Base-by-base conservation (phyloP, 2,797 vertebrate species). In the Melanogrammus aeglefinus region DNA sequence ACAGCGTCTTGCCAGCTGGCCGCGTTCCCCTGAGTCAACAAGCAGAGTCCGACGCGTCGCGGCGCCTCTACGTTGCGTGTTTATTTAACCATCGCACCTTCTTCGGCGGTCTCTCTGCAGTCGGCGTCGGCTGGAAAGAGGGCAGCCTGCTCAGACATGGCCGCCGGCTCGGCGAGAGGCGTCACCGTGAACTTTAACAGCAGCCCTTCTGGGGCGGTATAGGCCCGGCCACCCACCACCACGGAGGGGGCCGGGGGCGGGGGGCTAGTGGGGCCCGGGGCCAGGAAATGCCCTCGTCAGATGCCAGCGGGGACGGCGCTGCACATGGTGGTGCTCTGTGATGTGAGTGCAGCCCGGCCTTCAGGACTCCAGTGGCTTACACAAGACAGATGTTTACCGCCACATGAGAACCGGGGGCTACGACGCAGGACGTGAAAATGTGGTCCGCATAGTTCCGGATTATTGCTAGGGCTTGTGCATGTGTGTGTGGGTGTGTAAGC, bases 171-270 rank as follows among this genome's bases (percentile, higher is more conserved):
- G 81, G 83, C 78, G 21, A 84, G 82, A 90, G 80, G 80, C 88
- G 88, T 72, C 77, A 89, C 89, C 84, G 44, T 91, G 86, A 91
- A 88, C 84, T 91, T 92, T 88, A 4, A 91, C 82, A 9, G 81
- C 77, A 72, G 84, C 82, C 31, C 31, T 33, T 87, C 41, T 80
- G 80, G 79, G 77, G 81, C 39, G 33, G 76, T 84, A 83, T 83
- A 79, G 82, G 83, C 80, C 76, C 7, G 82, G 93, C 93, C 92
- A 94, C 94, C 91, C 92, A 92, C 80, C 92, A 92, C 80, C 72
- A 84, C 83, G 86, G 39, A 76, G 86, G 78, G 87, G 81, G 87
- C 9, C 2, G 63, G 1, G 63, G 47, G 16, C 35, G 76, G 86
- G 57, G 83, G 74, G 87, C 36, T 73, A 78, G 76, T 39, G 81